phyloP scores from a whole-genome alignment of 2,888 invertebrate species.

The Platypus cylindrus region DNA sequence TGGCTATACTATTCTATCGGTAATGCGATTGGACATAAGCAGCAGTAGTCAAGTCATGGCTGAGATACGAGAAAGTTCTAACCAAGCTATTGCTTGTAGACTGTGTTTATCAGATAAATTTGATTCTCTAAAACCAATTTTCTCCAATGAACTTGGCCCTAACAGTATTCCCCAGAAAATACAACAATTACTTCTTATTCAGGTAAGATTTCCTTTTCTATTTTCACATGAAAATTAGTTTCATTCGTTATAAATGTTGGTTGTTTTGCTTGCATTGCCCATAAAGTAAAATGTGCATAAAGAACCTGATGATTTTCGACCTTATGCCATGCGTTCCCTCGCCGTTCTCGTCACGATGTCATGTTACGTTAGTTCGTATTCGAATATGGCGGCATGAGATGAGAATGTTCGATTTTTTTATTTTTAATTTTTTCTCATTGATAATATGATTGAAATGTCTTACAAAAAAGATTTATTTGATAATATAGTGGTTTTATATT shows the following conservation, averaged over 20 bases:
- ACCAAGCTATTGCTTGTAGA: slow-evolving; percentile 27
- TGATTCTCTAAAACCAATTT: slow-evolving; percentile 29
- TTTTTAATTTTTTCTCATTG: too few species aligned
- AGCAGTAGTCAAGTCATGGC: slow-evolving; percentile 1
- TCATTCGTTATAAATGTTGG: slow-evolving; percentile 39
- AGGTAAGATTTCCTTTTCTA: slow-evolving; percentile 43
- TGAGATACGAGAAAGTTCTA: not conserved
- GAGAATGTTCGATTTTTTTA: too few species aligned
- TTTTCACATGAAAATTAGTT: slow-evolving; percentile 22
- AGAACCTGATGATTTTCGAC: slow-evolving; percentile 1
- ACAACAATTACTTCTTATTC: slow-evolving; percentile 49
- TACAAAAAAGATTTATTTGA: too few species aligned
- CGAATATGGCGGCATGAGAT: too few species aligned
- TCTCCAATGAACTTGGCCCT: slow-evolving; percentile 24
- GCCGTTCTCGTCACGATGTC: too few species aligned
- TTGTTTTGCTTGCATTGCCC: not conserved
- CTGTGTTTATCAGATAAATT: slow-evolving; percentile 31
- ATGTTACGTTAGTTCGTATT: too few species aligned
- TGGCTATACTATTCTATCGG: too few species aligned
- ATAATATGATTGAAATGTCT: too few species aligned
- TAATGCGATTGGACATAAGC: too few species aligned
- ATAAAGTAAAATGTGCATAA: not conserved
- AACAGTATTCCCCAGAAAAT: slow-evolving; percentile 48
- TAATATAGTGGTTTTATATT: too few species aligned
- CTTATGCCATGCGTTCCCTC: too few species aligned